Evolutionary conservation across 23 tunicate genomes (phyloP), one percentile per base, ranked within the genome.

Genomic region (Oikopleura dioica): DNA sequence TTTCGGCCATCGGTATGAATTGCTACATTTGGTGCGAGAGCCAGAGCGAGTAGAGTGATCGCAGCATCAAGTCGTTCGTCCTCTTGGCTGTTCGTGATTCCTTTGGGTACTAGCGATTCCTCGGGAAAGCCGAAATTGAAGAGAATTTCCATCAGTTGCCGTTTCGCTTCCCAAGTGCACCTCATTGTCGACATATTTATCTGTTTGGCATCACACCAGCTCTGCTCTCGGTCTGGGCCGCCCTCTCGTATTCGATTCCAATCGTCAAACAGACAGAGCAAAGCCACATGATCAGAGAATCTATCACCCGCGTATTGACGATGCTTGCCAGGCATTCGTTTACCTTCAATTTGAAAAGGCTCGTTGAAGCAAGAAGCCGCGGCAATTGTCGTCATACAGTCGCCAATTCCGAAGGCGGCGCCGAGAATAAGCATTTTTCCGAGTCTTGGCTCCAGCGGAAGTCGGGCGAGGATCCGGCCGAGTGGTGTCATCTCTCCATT

Each of bases 121-220:
- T 89, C 96, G 1, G 96, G 96, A 75, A 89, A 89, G 0, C 96
- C 96, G 85, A 84, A 88, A 68, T 89, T 84, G 79, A 89, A 79
- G 75, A 89, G 84, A 69, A 89, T 89, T 59, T 86, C 82, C 76
- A 80, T 83, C 37, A 84, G 86, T 78, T 89, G 89, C 51, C 82
- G 81, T 44, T 80, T 81, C 0, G 96, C 96, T 72, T 89, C 96
- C 86, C 87, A 89, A 30, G 96, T 89, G 85, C 81, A 79, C 36
- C 89, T 76, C 68, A 89, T 75, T 1, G 87, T 88, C 23, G 84
- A 36, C 77, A 77, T 78, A 0, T 82, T 75, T 2, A 88, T 72
- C 35, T 88, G 95, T 69, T 89, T 84, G 38, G 75, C 80, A 32
- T 81, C 86, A 75, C 96, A 89, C 77, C 82, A 89, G 4, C 79